Base-by-base conservation (phyloP, 2,888 invertebrate species). In the Patella ulyssiponensis region DNA sequence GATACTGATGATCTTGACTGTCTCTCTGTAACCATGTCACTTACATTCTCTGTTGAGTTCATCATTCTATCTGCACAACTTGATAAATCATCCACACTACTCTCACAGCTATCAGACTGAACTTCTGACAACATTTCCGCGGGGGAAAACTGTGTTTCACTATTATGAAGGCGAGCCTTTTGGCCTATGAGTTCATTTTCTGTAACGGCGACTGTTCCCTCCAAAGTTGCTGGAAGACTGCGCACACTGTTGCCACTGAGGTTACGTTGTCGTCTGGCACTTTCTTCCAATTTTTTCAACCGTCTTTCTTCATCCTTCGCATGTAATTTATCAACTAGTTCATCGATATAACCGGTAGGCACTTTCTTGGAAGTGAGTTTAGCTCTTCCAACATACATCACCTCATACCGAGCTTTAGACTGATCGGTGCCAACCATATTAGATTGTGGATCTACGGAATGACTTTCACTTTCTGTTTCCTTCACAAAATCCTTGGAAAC, bases 371-470 rank as follows among this genome's bases (percentile, higher is more conserved):
- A 95, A 64, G 96, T 95, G 85, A 97, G 96, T 83, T 96, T 94
- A 73, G 97, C 96, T 92, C 97, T 96, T 0, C 98, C 98, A 73
- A 98, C 95, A 91, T 98, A 98, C 82, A 97, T 93, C 3, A 97
- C 96, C 95, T 96, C 92, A 80, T 88, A 92, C 76, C 88, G 86
- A 53, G 88, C 85, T 80, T 82, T 87, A 2, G 83, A 83, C 15
- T 81, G 81, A 64, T 87, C 86, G 4, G 80, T 78, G 14, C 44
- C 44, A 44, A 44, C 44, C 44, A 75, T 76, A 73, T 27, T 71
- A 17, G 70, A 71, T 44, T 58, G 54, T 15, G 23, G 64, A 56
- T 71, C 74, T 1, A n/a, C 73, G 33, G 56, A 58, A 52, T 69
- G 64, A 56, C 79, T 79, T 64, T 73, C 52, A 44, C 33, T 15